Evolutionary conservation across 2,888 invertebrate genomes (phyloP).

Genomic region (Ctenicera cuprea): DNA sequence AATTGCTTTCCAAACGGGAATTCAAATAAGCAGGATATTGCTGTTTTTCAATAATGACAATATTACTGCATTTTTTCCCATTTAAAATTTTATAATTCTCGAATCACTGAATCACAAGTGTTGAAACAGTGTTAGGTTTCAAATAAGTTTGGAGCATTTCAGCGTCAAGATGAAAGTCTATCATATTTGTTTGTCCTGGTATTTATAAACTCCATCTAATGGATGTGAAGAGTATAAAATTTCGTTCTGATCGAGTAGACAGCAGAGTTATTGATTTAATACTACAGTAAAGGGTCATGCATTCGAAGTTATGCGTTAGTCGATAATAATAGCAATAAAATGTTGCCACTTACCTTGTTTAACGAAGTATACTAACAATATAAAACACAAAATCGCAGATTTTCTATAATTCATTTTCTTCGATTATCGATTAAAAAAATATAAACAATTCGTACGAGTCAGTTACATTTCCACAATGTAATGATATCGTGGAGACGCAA

Average conservation of each 20-base stretch:
- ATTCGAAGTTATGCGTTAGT: conserved; percentile 48
- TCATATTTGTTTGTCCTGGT: conserved; percentile 40
- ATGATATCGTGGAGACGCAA: conserved; percentile 35
- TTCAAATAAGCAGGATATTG: conserved; percentile 43
- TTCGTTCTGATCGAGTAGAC: conserved; percentile 53
- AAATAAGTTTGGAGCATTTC: background rate
- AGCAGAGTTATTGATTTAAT: conserved; percentile 51
- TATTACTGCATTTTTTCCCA: background rate
- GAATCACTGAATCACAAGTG: no score
- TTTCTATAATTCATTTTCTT: conserved; percentile 55
- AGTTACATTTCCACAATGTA: conserved; percentile 44
- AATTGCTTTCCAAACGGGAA: conserved; percentile 45
- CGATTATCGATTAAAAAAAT: conserved; percentile 44
- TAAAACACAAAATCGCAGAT: conserved; percentile 57
- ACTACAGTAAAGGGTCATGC: conserved; percentile 42
- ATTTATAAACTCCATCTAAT: conserved; percentile 46
- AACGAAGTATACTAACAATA: conserved; percentile 56
- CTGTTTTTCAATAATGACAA: conserved; percentile 21
- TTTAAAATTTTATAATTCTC: background rate
- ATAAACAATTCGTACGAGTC: conserved; percentile 32
- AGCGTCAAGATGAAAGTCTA: conserved; percentile 2
- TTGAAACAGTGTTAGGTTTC: background rate
- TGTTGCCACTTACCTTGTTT: conserved; percentile 56
- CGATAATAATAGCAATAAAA: conserved; percentile 50
- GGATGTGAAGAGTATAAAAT: conserved; percentile 49